Evolutionary conservation across 1,140 invertebrate genomes (phyloP).

Genomic region (Bombus consobrinus): DNA sequence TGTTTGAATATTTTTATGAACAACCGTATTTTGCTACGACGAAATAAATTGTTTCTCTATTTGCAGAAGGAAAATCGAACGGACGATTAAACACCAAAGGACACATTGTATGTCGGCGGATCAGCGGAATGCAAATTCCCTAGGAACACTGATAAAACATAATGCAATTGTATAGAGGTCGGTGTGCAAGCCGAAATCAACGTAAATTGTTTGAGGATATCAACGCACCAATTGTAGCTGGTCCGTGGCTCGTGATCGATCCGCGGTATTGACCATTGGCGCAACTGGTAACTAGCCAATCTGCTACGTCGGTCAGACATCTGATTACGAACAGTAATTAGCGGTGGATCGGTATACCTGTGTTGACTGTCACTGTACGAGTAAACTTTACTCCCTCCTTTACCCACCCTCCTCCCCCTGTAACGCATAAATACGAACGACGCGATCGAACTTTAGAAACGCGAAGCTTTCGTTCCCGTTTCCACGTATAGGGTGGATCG

Average conservation of each 20-base stretch:
- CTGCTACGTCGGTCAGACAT: slow-evolving; percentile 49
- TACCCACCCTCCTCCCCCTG: too few relatives aligned
- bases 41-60: background rate
- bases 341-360: slow-evolving; percentile 23
- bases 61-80: too few relatives aligned
- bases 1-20: too few relatives aligned
- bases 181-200: slow-evolving; percentile 13
- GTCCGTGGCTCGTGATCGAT: slow-evolving; percentile 4
- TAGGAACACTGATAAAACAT: background rate
- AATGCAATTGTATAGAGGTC: background rate
- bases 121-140: background rate
- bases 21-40: background rate
- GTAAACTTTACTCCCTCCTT: slow-evolving; percentile 4
- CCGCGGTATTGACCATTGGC: slow-evolving; percentile 34
- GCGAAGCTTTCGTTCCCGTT: background rate
- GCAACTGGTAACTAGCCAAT: slow-evolving; percentile 55
- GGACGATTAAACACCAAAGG: background rate
- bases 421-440: slow-evolving; percentile 19
- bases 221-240: background rate
- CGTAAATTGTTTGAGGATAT: slow-evolving; percentile 38
- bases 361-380: slow-evolving; percentile 27
- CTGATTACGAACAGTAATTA: slow-evolving; percentile 58
- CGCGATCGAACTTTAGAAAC: slow-evolving; percentile 6
- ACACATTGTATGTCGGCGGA: too few relatives aligned
- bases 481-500: background rate